phyloP scores from a whole-genome alignment of 2,888 invertebrate genomes.

The Latrodectus elegans region DNA sequence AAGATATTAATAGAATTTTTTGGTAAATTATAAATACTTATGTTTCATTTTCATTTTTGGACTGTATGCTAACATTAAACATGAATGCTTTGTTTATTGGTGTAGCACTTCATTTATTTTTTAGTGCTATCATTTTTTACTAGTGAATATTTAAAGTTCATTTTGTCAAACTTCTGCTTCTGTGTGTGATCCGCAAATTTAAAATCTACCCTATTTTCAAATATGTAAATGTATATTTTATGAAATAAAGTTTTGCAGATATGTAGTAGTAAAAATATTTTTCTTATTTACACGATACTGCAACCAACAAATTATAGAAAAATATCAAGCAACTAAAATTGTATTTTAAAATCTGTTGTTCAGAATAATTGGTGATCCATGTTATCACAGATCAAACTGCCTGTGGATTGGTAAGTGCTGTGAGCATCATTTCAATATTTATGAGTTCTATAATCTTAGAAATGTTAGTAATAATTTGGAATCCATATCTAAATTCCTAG shows the following conservation, averaged over 20 bases:
- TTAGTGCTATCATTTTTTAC: constrained; percentile 36
- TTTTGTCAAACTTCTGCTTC: constrained; percentile 48
- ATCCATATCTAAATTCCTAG: no score
- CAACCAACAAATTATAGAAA: no score
- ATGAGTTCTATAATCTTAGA: no score
- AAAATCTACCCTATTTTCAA: constrained; percentile 65
- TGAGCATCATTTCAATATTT: no score
- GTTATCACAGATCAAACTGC: no score
- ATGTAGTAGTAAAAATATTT: constrained; percentile 32
- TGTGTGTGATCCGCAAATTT: constrained; percentile 45
- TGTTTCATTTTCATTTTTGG: constrained; percentile 33
- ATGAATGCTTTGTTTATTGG: constrained; percentile 38
- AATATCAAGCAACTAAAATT: no score
- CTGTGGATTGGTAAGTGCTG: no score
- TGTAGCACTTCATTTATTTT: constrained; percentile 35
- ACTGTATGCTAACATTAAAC: constrained; percentile 22
- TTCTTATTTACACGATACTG: not conserved
- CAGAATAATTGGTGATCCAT: no score
- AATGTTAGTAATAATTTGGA: no score
- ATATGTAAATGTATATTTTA: constrained; percentile 67
- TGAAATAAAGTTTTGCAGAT: constrained; percentile 64
- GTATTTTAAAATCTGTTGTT: no score
- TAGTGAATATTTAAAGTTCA: constrained; percentile 29
- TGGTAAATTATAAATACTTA: constrained; percentile 11
- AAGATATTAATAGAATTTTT: constrained; percentile 22